Base-by-base conservation (phyloP, 2,113 vertebrate species). In the Poecile atricapillus region DNA sequence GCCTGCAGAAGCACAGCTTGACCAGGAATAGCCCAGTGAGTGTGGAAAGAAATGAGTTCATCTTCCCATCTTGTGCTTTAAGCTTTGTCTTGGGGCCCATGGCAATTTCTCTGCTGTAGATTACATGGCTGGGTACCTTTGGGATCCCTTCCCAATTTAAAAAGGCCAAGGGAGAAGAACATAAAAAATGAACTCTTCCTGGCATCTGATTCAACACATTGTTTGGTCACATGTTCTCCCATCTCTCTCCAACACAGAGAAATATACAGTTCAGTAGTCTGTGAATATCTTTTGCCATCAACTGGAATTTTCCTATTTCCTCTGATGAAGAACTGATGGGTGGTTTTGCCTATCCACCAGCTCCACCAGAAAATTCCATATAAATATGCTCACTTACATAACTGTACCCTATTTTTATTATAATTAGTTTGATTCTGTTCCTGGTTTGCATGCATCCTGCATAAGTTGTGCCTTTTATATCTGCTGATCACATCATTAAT, bases 121-220 rank as follows among this genome's bases (percentile, higher is more conserved):
- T 92, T 92, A 89, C 75, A 81, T 68, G 90, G 68, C 47, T 93
- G 71, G 71, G 39, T 81, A 95, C 88, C 75, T 95, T 84, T 90
- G 90, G 82, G 95, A 96, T 90, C 60, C 39, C 88, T 83, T 94
- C 68, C 60, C 87, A 94, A 92, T 92, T 90, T 83, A 81, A 90
- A 94, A 96, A 93, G 90, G 60, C 88, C 92, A 90, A 86, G 92
- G 82, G 93, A 96, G 44, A 83, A 77, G 59, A 7, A 1, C 41
- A 59, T 70, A 80, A 86, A 91, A 80, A 83, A 63, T 77, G 78
- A 91, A 96, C 55, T 92, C 75, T 95, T 93, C 82, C 79, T 90
- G 63, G 44, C 44, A 92, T 74, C 71, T 70, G 88, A 77, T 93
- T 95, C 75, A 90, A 78, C 73, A 77, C 44, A 41, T 56, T 87